Conservation (phyloP, 2,113 vertebrate genomes). For the Pollachius pollachius region DNA sequence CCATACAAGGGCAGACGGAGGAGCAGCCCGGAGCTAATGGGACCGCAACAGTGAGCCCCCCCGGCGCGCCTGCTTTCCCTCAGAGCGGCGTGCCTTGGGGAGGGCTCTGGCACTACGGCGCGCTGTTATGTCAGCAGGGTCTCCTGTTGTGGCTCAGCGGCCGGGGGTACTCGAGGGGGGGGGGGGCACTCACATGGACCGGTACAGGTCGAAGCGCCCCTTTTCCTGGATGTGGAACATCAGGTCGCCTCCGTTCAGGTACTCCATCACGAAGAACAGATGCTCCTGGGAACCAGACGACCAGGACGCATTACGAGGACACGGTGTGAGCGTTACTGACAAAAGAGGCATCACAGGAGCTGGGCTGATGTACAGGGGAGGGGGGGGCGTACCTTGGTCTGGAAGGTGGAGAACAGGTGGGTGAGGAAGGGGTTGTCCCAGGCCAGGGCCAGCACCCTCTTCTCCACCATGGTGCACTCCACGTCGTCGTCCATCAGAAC, state of each 20-base stretch:
- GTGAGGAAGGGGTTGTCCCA: slow-evolving; percentile 98
- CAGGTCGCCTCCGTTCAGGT: slow-evolving; percentile 93
- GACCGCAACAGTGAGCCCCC: neutral
- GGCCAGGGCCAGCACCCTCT: slow-evolving; percentile 90
- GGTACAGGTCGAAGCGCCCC: slow-evolving; percentile 92
- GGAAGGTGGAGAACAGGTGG: slow-evolving; percentile 92
- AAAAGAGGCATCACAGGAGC: too few relatives aligned
- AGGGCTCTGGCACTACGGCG: too few relatives aligned
- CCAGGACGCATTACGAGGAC: neutral
- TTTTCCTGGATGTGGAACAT: slow-evolving; percentile 99
- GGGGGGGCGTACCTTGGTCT: slow-evolving; percentile 84
- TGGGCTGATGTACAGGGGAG: too few relatives aligned
- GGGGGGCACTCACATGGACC: slow-evolving; percentile 81
- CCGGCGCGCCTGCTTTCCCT: neutral
- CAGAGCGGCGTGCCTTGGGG: neutral
- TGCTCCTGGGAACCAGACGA: slow-evolving; percentile 79
- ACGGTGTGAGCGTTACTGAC: too few relatives aligned
- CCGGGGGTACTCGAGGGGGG: neutral
- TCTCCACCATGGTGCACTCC: slow-evolving; percentile 98
- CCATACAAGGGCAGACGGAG: slow-evolving; percentile 45
- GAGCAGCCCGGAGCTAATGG: neutral
- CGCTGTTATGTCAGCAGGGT: neutral
- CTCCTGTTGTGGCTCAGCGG: neutral
- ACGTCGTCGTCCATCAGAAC: slow-evolving; percentile 98
- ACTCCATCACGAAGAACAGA: slow-evolving; percentile 99